Conservation (phyloP, 2,888 invertebrate genomes). For the Ophion obscuratus region DNA sequence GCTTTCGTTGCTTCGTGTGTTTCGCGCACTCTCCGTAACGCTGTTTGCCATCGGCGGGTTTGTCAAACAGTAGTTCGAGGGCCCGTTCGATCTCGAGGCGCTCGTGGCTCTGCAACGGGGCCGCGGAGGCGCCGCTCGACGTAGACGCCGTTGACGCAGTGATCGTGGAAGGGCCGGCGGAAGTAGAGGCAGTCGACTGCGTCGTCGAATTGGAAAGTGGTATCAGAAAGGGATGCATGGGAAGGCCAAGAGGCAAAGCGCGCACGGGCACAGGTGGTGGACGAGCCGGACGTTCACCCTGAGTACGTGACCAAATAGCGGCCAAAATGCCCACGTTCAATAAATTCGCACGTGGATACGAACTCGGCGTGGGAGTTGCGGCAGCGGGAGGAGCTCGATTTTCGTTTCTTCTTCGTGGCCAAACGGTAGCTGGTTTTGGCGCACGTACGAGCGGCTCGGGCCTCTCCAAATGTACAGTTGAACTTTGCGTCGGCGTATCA, state of each 20-base stretch:
- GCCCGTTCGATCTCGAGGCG: background rate
- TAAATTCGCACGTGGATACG: background rate
- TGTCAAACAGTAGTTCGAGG: slow-evolving; percentile 6
- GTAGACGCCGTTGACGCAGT: background rate
- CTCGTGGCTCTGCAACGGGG: background rate
- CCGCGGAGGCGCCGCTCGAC: slow-evolving; percentile 33
- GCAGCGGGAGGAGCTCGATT: background rate
- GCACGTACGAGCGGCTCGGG: background rate
- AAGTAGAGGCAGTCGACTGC: slow-evolving; percentile 12
- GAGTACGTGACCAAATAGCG: background rate
- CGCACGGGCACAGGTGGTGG: slow-evolving; percentile 10
- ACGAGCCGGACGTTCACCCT: slow-evolving; percentile 10
- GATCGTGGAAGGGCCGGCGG: slow-evolving; percentile 1
- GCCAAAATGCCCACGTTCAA: background rate
- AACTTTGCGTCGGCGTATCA: background rate
- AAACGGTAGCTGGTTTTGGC: background rate
- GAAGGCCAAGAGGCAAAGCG: background rate
- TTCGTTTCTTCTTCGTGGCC: background rate
- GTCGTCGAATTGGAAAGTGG: background rate
- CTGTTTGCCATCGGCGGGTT: background rate
- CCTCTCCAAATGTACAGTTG: background rate
- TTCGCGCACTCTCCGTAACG: background rate
- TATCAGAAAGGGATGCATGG: background rate
- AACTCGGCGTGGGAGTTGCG: background rate
- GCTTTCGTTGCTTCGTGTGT: slow-evolving; percentile 25